Evolutionary conservation across 2,797 vertebrate species (phyloP), one percentile per base, ranked within the genome.

Genomic region (Zonotrichia albicollis): DNA sequence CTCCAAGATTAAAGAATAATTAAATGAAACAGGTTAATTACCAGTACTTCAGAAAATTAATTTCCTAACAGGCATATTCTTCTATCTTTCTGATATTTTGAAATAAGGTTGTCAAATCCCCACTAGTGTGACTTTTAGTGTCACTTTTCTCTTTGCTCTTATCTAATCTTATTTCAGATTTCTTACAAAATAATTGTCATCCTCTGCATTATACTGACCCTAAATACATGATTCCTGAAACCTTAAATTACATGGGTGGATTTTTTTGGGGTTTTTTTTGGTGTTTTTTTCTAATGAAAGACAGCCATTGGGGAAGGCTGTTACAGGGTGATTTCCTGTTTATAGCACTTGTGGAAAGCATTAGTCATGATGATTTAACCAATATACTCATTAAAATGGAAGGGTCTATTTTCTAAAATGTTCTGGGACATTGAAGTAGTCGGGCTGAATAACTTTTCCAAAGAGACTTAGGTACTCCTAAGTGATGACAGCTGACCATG

Each of bases 11-110:
- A 62, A 75, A 78, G 16, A 75, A 16, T 55, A 85, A 72, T 65
- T 79, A 36, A 55, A 55, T 23, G 11, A 87, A 90, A 61, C 9
- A 79, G 25, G 23, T 87, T 89, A 79, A 81, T 87, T 94, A 60
- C 14, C n/a, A 67, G 9, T 79, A 51, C 14, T 13, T 58, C 12
- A 17, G 48, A 80, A 92, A 93, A 58, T 4, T 60, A 15, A 58
- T 81, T 90, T 89, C 23, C 29, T 80, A 55, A 19, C 16, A 81
- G 27, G 19, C 20, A 38, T 32, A 26, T 58, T 72, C 17, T 87
- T 83, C 80, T 54, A 21, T n/a, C 15, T 80, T 93, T 75, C 30
- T 72, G 38, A 26, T 5, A 42, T 85, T 83, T 94, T 21, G n/a
- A 81, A 91, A 86, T 30, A 83, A 32, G 29, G 12, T 68, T 54